These are phyloP conservation scores for Lethenteron camtschaticum DNA, from an alignment of 2,113 vertebrate species.

Conservation along the genomic window DNA sequence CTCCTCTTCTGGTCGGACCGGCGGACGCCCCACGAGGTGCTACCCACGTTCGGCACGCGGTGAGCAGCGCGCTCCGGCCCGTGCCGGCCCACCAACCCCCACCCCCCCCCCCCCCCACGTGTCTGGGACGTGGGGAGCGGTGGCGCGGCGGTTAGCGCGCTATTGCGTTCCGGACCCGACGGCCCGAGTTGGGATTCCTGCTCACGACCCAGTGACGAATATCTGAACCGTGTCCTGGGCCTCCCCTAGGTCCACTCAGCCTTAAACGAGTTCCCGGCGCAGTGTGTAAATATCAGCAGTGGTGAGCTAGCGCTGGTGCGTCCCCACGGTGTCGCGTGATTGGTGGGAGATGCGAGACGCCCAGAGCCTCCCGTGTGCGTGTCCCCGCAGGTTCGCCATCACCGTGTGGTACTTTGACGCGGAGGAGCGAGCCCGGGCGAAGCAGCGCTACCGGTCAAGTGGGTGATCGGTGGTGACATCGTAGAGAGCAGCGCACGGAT, in stretches of 20 bases:
- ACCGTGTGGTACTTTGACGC: constrained; percentile 89
- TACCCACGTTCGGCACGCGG: constrained; percentile 54
- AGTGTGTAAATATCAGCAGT: not conserved
- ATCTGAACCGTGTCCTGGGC: not conserved
- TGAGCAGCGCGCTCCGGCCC: constrained; percentile 18
- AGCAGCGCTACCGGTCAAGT: constrained; percentile 56
- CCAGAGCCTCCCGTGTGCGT: not conserved
- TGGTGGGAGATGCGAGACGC: not conserved
- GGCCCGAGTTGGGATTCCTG: not conserved
- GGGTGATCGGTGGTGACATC: constrained; percentile 7
- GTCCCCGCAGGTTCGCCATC: constrained; percentile 44
- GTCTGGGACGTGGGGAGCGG: too few species aligned
- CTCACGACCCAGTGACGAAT: not conserved
- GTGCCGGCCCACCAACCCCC: constrained; percentile 13
- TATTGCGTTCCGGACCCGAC: too few species aligned
- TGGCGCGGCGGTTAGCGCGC: too few species aligned
- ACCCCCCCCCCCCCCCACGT: constrained; percentile 10
- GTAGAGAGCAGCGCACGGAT: too few species aligned
- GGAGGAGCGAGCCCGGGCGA: constrained; percentile 57
- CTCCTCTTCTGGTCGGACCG: constrained; percentile 79
- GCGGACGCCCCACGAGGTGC: constrained; percentile 67
- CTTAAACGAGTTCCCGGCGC: not conserved
- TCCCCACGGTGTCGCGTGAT: too few species aligned
- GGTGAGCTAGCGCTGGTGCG: not conserved
- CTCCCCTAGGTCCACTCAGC: not conserved